Percentiles rank a stretch among this genome's conserved stretches.
phyloP scores from a whole-genome alignment of 2,888 invertebrate species.

The Ernsta delagoae region DNA sequence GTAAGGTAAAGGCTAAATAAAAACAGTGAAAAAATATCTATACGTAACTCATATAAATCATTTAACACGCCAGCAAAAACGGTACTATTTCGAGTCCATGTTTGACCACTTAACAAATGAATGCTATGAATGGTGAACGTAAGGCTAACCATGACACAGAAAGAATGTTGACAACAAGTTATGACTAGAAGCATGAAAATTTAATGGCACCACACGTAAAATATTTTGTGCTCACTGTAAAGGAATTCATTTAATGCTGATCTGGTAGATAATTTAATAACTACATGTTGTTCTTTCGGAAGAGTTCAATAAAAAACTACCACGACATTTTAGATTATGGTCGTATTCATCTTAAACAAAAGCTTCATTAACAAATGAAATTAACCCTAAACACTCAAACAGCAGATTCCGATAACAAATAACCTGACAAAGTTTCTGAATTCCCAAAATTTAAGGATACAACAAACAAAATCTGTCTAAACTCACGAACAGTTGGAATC shows the following conservation, averaged over 20 bases:
- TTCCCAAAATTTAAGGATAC: too few relatives aligned
- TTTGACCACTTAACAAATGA: slow-evolving; percentile 17
- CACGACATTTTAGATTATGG: too few relatives aligned
- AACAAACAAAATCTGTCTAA: too few relatives aligned
- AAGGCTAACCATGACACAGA: slow-evolving; percentile 36
- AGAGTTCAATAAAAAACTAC: neutral
- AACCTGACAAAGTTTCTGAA: too few relatives aligned
- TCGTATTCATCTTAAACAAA: too few relatives aligned
- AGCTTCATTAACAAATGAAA: too few relatives aligned
- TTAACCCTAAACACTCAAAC: too few relatives aligned
- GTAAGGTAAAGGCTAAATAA: too few relatives aligned
- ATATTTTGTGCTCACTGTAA: slow-evolving; percentile 3
- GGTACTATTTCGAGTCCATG: slow-evolving; percentile 10
- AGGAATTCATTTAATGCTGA: neutral
- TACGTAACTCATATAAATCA: neutral
- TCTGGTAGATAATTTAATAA: too few relatives aligned
- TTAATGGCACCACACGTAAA: slow-evolving; percentile 27
- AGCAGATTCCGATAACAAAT: too few relatives aligned
- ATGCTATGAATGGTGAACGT: slow-evolving; percentile 35
- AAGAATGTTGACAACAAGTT: slow-evolving; percentile 31
- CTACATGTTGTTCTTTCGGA: too few relatives aligned
- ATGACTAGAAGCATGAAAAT: slow-evolving; percentile 26
- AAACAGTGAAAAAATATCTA: neutral
- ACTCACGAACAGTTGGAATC: too few relatives aligned
- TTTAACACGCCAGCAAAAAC: slow-evolving; percentile 18